Conservation (phyloP, 2,888 invertebrate species). For the Cartodere bifasciata region DNA sequence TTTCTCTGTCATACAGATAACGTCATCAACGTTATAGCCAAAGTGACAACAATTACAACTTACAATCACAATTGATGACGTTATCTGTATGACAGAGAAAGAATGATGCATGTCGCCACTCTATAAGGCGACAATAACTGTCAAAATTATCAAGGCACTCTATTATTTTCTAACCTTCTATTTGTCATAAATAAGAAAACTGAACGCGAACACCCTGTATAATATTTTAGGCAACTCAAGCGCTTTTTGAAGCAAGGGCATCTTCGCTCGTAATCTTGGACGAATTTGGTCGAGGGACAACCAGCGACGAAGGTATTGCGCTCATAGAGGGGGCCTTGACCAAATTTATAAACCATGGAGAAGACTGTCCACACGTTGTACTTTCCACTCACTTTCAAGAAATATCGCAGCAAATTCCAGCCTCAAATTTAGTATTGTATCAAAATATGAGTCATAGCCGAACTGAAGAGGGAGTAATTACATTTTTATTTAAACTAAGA, state of each 20-base stretch:
- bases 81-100: too few species aligned
- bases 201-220: too few species aligned
- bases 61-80: too few species aligned
- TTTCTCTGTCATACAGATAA: too few species aligned
- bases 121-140: too few species aligned
- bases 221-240: slow-evolving; percentile 52
- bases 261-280: slow-evolving; percentile 70
- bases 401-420: slow-evolving; percentile 44
- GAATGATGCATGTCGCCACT: too few species aligned
- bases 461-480: slow-evolving; percentile 36
- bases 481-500: slow-evolving; percentile 53
- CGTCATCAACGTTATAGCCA: too few species aligned
- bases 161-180: too few species aligned
- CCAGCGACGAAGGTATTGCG: slow-evolving; percentile 60
- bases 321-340: slow-evolving; percentile 56
- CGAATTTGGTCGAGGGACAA: slow-evolving; percentile 82
- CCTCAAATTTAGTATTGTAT: slow-evolving; percentile 28
- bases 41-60: too few species aligned
- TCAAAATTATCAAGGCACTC: too few species aligned
- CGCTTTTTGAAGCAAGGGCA: slow-evolving; percentile 49
- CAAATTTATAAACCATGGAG: slow-evolving; percentile 45
- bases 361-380: slow-evolving; percentile 58
- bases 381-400: slow-evolving; percentile 68
- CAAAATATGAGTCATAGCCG: slow-evolving; percentile 27
- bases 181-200: not conserved